Evolutionary conservation across 2,888 invertebrate species (phyloP), one percentile per base, ranked within the genome.

Genomic region (Amaurobius ferox): DNA sequence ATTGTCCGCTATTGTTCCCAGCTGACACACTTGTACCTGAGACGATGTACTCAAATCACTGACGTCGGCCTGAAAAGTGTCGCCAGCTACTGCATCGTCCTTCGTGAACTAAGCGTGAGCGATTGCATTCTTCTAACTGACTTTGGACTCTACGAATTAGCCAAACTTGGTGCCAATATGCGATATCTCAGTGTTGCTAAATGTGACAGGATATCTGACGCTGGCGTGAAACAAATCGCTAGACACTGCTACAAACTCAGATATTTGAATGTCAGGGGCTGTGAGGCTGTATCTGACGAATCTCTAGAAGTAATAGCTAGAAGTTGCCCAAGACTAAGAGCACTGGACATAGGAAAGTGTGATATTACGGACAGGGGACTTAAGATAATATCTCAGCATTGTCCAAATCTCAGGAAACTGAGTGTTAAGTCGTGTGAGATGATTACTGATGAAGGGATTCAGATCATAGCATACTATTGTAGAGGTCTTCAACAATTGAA

Each of bases 181-280:
- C 94, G 97, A n/a, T 98, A 98, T 91, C 94, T 98, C n/a, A 97
- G 97, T 30, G 96, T 98, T 29, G 97, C 97, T 30, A 98, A 98
- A 92, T 98, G 98, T 92, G 96, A 96, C 89, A 95, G 95, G 91
- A 91, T 98, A 1, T 92, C 92, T 5, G 98, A 98, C 91, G 96
- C 96, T 0, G 97, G 97, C 0, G 93, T 98, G 0, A 94, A 96
- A 89, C 96, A 96, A 55, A 94, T 98, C 9, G 97, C 97, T 0
- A 93, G 96, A 55, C 94, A 96, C 80, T 98, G 98, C 91, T 96
- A 96, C 91, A 97, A 96, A 91, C 92, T 98, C 55, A 30, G 92
- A 5, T 98, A 98, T 91, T 93, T 98, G 79, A 98, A 98, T 91
- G 96, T 96, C 0, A 93, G 98, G 55, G 97, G 97, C 5, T 98